These are phyloP conservation scores for Pipistrellus kuhlii DNA, from an alignment of 2,797 vertebrate genomes.

Conservation along the genomic window DNA sequence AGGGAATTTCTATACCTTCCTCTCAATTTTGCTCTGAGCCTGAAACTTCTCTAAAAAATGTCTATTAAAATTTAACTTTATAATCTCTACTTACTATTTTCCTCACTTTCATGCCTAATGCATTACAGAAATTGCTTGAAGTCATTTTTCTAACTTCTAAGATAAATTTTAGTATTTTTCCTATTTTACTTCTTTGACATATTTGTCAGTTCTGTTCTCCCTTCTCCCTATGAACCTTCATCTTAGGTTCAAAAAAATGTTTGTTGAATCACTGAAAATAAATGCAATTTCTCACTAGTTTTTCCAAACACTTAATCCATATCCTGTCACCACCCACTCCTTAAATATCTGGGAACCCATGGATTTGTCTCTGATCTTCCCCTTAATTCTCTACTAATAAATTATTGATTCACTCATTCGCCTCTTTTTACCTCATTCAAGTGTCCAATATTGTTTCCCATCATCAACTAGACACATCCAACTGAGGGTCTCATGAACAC, in stretches of 20 bases:
- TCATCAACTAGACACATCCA: neutral
- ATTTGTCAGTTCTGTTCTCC: neutral
- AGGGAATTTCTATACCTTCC: neutral
- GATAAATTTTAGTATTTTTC: slow-evolving; percentile 1
- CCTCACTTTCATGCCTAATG: neutral
- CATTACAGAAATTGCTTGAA: neutral
- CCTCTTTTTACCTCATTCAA: neutral
- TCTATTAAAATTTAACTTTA: neutral
- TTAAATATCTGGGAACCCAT: neutral
- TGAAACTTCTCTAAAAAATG: neutral
- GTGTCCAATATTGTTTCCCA: neutral
- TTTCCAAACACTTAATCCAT: neutral
- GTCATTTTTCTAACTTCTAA: slow-evolving; percentile 3
- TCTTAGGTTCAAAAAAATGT: neutral
- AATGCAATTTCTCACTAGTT: neutral
- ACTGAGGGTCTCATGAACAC: neutral
- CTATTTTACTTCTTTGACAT: neutral
- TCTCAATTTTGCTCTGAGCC: neutral
- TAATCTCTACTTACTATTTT: neutral
- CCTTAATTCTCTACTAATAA: neutral
- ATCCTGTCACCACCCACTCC: neutral
- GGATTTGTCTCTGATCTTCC: neutral
- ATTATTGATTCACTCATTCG: neutral
- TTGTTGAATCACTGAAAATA: neutral
- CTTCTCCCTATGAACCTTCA: neutral